These are phyloP conservation scores for Tursiops truncatus DNA, from an alignment of 2,113 vertebrate genomes.

Conservation along the genomic window DNA sequence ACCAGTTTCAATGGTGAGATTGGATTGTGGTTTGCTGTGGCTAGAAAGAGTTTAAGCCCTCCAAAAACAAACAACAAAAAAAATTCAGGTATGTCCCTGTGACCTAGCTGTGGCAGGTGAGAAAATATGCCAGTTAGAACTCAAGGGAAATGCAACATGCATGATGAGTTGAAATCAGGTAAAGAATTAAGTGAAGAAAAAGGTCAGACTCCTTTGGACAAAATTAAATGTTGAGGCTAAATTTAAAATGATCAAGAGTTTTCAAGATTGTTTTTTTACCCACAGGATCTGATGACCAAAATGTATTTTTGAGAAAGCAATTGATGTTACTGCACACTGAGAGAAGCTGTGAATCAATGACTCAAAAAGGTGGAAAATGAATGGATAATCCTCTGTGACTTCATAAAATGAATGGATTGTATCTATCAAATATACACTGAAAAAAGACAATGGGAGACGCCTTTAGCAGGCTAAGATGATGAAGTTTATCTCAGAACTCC, in stretches of 20 bases:
- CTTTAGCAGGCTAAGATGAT: neutral
- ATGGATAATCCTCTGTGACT: neutral
- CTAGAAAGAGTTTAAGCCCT: neutral
- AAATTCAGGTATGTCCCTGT: neutral
- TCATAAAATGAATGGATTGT: conserved; percentile 37
- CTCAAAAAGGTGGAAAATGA: conserved; percentile 28
- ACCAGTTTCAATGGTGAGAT: neutral
- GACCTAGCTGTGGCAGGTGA: neutral
- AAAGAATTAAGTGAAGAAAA: neutral
- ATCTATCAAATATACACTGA: neutral
- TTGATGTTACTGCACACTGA: neutral
- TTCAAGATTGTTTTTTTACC: neutral
- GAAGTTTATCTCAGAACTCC: neutral
- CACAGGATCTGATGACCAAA: neutral
- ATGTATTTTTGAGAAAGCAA: conserved; percentile 43
- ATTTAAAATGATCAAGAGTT: conserved; percentile 6
- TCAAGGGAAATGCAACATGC: neutral
- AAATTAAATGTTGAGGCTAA: conserved; percentile 41
- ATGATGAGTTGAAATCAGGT: neutral
- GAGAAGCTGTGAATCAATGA: conserved; percentile 44
- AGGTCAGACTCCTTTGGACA: neutral
- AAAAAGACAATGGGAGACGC: neutral
- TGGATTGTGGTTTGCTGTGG: conserved; percentile 8
- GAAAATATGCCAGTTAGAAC: neutral
- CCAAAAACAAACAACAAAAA: neutral